A percentile compares a stretch with the other conserved stretches of the same genome.
phyloP scores from a whole-genome alignment of 2,797 vertebrate genomes.

The Cetoscarus ocellatus region DNA sequence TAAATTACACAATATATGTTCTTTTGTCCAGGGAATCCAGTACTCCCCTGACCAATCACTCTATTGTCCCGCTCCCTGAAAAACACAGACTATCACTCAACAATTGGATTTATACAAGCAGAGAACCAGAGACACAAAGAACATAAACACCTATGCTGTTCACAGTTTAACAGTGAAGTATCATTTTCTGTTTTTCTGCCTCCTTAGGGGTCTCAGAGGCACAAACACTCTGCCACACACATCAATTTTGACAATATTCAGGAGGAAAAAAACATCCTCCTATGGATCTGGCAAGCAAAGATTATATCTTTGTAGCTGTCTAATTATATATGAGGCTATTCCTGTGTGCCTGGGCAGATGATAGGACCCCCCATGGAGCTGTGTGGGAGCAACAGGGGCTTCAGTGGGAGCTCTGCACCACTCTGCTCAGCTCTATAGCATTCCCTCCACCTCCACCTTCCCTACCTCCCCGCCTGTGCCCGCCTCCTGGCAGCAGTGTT shows the following conservation, averaged over 20 bases:
- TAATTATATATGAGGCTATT: conserved; percentile 39
- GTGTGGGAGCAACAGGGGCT: conserved; percentile 24
- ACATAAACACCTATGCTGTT: neutral
- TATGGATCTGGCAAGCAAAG: neutral
- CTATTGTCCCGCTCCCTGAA: too few relatives aligned
- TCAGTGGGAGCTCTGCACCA: conserved; percentile 36
- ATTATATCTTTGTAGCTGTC: conserved; percentile 5
- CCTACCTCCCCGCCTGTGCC: conserved; percentile 24
- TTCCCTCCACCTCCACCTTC: conserved; percentile 20
- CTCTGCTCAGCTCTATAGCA: conserved; percentile 32
- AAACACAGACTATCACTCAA: too few relatives aligned
- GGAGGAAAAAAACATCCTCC: neutral
- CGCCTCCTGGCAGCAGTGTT: conserved; percentile 56
- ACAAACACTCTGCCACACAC: neutral
- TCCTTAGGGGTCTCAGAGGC: neutral
- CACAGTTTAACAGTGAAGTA: neutral
- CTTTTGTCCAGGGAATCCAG: too few relatives aligned
- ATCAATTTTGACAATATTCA: too few relatives aligned
- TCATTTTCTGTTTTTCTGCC: neutral
- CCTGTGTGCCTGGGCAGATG: conserved; percentile 26
- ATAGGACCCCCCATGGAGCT: conserved; percentile 48
- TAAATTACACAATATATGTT: too few relatives aligned
- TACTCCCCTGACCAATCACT: too few relatives aligned
- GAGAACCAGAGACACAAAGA: too few relatives aligned
- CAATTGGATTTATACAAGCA: too few relatives aligned